Evolutionary conservation across 2,113 vertebrate genomes (phyloP).

Genomic region (Esox niger): DNA sequence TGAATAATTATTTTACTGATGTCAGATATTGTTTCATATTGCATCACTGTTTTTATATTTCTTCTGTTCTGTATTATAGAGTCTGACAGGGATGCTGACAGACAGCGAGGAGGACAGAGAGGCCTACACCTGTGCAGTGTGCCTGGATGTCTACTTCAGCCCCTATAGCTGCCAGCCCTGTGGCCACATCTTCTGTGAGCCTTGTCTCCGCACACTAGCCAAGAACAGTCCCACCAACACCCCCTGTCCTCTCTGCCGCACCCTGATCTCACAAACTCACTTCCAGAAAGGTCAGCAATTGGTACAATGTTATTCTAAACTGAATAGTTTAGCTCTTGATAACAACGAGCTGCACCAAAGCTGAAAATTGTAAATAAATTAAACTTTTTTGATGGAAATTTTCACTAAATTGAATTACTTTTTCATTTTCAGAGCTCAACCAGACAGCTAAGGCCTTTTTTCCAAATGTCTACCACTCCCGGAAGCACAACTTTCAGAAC

Average conservation of each 20-base stretch:
- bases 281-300: conserved; percentile 78
- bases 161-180: conserved; percentile 90
- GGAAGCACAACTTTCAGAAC: conserved; percentile 60
- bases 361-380: no score
- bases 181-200: conserved; percentile 91
- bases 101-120: conserved; percentile 66
- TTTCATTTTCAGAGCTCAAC: conserved; percentile 60
- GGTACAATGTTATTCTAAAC: background rate
- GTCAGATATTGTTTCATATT: background rate
- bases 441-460: conserved; percentile 55
- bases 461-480: conserved; percentile 53
- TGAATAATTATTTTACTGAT: background rate
- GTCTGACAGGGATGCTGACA: background rate
- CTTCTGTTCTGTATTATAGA: conserved; percentile 36
- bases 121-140: conserved; percentile 86
- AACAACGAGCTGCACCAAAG: background rate
- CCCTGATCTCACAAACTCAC: conserved; percentile 81
- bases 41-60: background rate
- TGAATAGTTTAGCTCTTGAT: background rate
- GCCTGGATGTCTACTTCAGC: conserved; percentile 90
- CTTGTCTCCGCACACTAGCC: conserved; percentile 86
- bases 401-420: background rate
- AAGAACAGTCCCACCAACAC: conserved; percentile 81
- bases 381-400: no score
- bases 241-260: conserved; percentile 87